Conservation (phyloP, 2,113 vertebrate species). For the Puntigrus tetrazona region DNA sequence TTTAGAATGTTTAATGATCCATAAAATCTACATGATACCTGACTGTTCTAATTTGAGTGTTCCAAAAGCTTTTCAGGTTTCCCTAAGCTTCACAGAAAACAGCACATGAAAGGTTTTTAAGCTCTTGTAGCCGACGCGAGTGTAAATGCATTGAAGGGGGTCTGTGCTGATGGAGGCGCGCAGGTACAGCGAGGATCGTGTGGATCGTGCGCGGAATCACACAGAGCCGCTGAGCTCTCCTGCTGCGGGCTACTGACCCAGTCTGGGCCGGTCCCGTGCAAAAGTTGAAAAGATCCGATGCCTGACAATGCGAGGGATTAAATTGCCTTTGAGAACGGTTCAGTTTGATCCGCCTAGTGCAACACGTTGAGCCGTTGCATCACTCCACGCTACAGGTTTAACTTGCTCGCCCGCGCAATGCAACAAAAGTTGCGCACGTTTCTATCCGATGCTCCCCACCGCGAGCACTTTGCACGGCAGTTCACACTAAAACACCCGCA, state of each 20-base stretch:
- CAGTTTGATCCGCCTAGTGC: conserved; percentile 12
- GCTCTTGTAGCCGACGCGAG: not conserved
- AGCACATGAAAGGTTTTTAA: not conserved
- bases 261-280: conserved; percentile 59
- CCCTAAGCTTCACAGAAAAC: not conserved
- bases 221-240: conserved; percentile 71
- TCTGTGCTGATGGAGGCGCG: conserved; percentile 33
- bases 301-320: not conserved
- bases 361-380: conserved; percentile 52
- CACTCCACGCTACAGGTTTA: conserved; percentile 42
- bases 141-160: not conserved
- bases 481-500: not conserved
- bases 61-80: not conserved
- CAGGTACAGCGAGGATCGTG: conserved; percentile 76
- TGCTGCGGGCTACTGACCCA: conserved; percentile 72
- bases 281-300: not conserved
- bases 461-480: not conserved
- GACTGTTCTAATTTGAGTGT: not conserved
- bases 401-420: conserved; percentile 14
- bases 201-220: conserved; percentile 80
- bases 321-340: not conserved
- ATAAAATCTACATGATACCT: too few relatives aligned
- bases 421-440: conserved; percentile 11
- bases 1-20: too few relatives aligned
- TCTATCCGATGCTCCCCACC: not conserved